Evolutionary conservation across 2,888 invertebrate species (phyloP), one percentile per base, ranked within the genome.

Genomic region (Eristalis intricaria): DNA sequence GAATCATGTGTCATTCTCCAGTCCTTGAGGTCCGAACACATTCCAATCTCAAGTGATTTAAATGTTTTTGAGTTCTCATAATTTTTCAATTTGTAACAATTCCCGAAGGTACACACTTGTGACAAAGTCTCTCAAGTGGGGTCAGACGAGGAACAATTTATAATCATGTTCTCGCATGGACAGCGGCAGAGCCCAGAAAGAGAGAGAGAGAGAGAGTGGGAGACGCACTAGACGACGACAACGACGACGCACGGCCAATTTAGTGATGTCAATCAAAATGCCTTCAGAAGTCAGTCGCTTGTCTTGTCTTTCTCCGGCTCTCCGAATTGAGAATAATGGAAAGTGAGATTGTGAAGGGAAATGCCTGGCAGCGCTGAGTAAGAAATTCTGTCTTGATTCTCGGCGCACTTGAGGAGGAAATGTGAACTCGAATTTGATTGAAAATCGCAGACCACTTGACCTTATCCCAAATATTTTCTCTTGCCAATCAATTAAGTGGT

Each of bases 81-180:
- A 77, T 77, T 77, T 77, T 77, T 22, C 69, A 77, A 77, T 77
- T 77, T 50, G 61, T 77, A 77, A 63, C 50, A 69, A 77, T 76
- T 75, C 58, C 19, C 19, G 50, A 50, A 50, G 50, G 50, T 50
- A 50, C 10, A 10, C 61, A 66, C 78, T 26, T 65, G 50, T 79
- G 74, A 84, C 74, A 84, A 74, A 19, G 19, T 2, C 15, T 79
- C 84, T 84, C 43, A 80, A 84, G 79, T 79, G 70, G 61, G 50
- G 50, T 50, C 50, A 19, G 50, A 19, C 50, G 19, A 19, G 19
- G 19, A 50, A 50, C 73, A 80, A 84, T 84, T 80, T 84, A 75
- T 80, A 75, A 79, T 84, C 79, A 80, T 80, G 81, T 70, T 68
- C 76, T 38, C 38, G 13, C 13, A 13, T 13, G 13, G 7, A 32